Evolutionary conservation across 2,113 vertebrate genomes (phyloP).

Genomic region (Chlorocebus sabaeus): DNA sequence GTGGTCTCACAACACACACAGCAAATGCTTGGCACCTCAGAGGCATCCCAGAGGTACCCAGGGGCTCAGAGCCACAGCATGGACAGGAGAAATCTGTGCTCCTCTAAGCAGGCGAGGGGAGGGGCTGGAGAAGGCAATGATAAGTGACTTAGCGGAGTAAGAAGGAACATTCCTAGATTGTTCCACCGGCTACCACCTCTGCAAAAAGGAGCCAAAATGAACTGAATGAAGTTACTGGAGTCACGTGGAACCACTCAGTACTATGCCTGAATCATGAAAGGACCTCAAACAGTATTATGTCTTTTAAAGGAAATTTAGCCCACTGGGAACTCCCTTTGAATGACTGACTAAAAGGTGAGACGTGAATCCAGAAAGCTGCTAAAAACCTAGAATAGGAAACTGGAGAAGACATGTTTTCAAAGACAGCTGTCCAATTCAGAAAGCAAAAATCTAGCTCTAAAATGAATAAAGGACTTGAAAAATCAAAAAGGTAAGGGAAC

Average conservation of each 20-base stretch:
- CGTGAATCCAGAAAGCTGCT: background rate
- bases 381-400: background rate
- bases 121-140: background rate
- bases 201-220: background rate
- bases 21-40: no score
- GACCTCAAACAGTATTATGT: background rate
- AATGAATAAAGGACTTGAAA: accelerated
- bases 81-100: background rate
- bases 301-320: background rate
- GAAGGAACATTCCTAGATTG: background rate
- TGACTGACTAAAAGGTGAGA: background rate
- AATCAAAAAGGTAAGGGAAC: background rate
- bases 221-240: background rate
- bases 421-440: background rate
- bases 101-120: background rate
- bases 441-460: background rate
- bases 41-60: background rate
- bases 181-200: background rate
- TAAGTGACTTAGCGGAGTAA: background rate
- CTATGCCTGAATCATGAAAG: background rate
- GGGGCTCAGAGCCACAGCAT: accelerated
- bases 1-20: background rate
- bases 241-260: background rate
- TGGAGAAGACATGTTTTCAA: background rate
- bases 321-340: background rate